phyloP scores from a whole-genome alignment of 2,113 vertebrate species.

The Bettongia penicillata region DNA sequence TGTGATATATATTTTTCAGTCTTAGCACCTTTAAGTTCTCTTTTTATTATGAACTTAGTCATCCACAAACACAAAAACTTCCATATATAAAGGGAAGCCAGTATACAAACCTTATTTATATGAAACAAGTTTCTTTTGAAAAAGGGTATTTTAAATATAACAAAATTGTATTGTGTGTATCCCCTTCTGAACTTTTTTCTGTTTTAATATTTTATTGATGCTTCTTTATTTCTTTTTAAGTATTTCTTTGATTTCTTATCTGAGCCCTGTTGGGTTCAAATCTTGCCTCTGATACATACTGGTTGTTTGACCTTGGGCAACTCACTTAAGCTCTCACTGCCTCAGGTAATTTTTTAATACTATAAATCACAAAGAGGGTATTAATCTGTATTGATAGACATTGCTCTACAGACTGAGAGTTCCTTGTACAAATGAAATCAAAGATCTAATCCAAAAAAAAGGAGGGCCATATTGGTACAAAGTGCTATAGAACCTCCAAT shows the following conservation, averaged over 20 bases:
- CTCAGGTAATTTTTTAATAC: not conserved
- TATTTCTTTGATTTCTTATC: too few species aligned
- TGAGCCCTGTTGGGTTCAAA: not conserved
- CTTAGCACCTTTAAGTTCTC: not conserved
- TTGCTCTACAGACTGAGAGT: not conserved
- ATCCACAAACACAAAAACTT: not conserved
- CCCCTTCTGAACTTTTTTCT: not conserved
- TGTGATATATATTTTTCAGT: not conserved
- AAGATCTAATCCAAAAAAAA: not conserved
- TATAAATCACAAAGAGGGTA: not conserved
- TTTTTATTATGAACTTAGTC: not conserved
- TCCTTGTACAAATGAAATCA: not conserved
- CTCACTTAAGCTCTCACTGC: not conserved
- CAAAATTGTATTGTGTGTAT: not conserved
- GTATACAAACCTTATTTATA: not conserved
- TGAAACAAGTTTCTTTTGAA: not conserved
- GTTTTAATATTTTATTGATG: not conserved
- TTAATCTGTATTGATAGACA: not conserved
- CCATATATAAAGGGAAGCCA: not conserved
- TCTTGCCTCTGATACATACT: not conserved
- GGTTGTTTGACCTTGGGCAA: not conserved
- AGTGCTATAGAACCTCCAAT: not conserved
- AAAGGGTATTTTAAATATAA: not conserved
- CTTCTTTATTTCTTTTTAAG: not conserved
- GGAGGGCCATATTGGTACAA: not conserved